These are phyloP conservation scores for Anthrax anthrax DNA, from an alignment of 2,888 invertebrate genomes.

Conservation along the genomic window DNA sequence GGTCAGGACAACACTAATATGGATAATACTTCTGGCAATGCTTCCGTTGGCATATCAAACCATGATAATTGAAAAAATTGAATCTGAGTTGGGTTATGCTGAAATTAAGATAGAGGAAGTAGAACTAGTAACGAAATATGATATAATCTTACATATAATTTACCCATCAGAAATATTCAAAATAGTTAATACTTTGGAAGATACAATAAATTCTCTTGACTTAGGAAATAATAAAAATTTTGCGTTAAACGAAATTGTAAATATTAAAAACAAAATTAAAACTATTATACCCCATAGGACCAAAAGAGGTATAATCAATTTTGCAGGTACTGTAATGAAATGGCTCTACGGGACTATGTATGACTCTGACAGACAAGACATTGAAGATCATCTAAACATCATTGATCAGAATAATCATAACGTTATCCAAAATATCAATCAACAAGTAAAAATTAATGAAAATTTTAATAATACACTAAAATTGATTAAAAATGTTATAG, in stretches of 20 bases:
- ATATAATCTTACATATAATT: conserved; percentile 8
- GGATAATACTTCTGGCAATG: neutral
- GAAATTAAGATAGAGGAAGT: neutral
- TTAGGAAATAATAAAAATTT: neutral
- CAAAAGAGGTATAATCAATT: conserved; percentile 9
- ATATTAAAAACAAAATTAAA: neutral
- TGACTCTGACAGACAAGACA: conserved; percentile 9
- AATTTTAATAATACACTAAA: conserved; percentile 7
- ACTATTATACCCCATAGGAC: conserved; percentile 5
- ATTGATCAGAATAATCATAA: conserved; percentile 8
- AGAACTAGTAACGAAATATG: neutral
- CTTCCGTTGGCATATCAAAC: neutral
- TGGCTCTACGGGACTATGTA: conserved; percentile 12
- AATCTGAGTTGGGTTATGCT: neutral
- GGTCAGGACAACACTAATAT: neutral
- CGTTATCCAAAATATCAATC: neutral
- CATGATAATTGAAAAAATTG: neutral
- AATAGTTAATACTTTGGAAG: conserved; percentile 5
- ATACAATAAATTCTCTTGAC: neutral
- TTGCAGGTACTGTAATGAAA: conserved; percentile 7
- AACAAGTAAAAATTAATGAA: conserved; percentile 2
- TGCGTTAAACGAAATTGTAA: neutral
- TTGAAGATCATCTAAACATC: conserved; percentile 9
- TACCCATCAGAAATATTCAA: conserved; percentile 8
- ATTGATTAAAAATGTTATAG: conserved; percentile 7